Percentiles rank a stretch among this genome's conserved stretches.
These are phyloP conservation scores for Hetaerina americana DNA, from an alignment of 1,140 invertebrate genomes.

Conservation along the genomic window DNA sequence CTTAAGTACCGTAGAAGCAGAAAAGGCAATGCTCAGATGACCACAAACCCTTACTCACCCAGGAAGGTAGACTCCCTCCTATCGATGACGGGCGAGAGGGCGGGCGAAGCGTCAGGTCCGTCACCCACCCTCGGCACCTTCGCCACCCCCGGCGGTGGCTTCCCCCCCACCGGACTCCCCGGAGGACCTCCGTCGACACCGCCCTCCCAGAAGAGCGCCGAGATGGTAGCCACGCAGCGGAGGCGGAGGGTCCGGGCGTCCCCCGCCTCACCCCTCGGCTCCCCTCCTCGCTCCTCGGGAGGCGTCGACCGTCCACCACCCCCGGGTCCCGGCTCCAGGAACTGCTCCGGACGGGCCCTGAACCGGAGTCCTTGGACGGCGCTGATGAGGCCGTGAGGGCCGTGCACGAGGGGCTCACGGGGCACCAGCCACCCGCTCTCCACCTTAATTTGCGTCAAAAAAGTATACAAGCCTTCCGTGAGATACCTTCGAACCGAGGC, in stretches of 20 bases:
- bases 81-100: background rate
- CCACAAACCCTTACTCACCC: too few species aligned
- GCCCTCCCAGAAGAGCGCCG: background rate
- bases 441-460: conserved; percentile 7
- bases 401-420: background rate
- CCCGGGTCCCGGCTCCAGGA: background rate
- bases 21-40: too few species aligned
- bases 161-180: background rate
- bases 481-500: too few species aligned
- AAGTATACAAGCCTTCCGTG: too few species aligned
- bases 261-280: background rate
- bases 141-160: background rate
- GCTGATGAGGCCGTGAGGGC: background rate
- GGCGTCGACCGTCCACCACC: background rate
- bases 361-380: background rate
- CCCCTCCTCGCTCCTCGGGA: background rate
- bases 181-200: background rate
- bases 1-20: too few species aligned
- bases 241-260: background rate
- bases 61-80: background rate
- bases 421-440: background rate
- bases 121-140: too few species aligned
- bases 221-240: background rate
- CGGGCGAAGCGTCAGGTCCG: background rate
- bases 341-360: background rate